phyloP scores from a whole-genome alignment of 2,888 invertebrate genomes.

The Agrochola lychnidis region DNA sequence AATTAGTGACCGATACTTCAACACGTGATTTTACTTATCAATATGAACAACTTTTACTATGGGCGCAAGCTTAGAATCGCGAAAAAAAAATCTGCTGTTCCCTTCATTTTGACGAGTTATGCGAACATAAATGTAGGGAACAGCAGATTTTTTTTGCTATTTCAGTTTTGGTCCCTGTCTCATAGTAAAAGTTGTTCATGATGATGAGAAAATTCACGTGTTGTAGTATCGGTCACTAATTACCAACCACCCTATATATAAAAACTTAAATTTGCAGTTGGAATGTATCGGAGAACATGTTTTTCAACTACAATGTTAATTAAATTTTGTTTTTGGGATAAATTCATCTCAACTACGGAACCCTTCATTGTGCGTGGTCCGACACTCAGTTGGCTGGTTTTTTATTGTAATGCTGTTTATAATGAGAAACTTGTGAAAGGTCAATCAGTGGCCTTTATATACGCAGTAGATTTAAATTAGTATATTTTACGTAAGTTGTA shows the following conservation, averaged over 20 bases:
- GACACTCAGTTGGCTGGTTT: neutral
- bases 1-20: no score
- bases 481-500: neutral
- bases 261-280: neutral
- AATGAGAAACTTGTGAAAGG: conserved; percentile 36
- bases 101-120: no score
- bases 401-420: conserved; percentile 21
- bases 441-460: conserved; percentile 49
- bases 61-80: no score
- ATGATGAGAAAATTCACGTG: no score
- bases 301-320: neutral
- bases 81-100: no score
- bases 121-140: no score
- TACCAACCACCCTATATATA: neutral
- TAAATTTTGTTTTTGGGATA: neutral
- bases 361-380: neutral
- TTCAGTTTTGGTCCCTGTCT: no score
- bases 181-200: no score
- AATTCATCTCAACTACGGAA: neutral
- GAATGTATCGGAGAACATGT: neutral
- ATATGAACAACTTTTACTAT: no score
- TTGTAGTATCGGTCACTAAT: no score
- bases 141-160: no score
- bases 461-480: conserved; percentile 26
- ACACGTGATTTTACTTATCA: no score